Conservation (phyloP, 2,797 vertebrate species). For the Coluber constrictor region DNA sequence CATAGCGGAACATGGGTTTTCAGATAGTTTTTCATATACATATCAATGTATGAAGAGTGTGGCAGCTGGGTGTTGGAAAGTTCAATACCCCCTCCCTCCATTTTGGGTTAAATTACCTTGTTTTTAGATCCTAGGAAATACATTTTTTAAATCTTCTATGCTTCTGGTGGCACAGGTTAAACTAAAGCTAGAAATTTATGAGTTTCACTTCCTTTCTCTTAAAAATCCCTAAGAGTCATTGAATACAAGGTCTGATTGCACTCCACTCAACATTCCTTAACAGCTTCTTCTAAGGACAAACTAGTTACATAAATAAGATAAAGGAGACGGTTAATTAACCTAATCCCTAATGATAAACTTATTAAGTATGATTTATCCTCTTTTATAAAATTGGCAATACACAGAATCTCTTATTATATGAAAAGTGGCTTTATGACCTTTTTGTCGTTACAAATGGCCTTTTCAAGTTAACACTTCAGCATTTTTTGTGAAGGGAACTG, state of each 20-base stretch:
- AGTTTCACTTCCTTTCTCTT: neutral
- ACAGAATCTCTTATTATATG: conserved; percentile 19
- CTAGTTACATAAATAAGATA: conserved; percentile 4
- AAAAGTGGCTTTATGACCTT: conserved; percentile 22
- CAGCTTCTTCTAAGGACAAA: conserved; percentile 7
- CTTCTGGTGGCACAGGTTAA: neutral
- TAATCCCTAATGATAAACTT: conserved; percentile 8
- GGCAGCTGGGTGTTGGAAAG: neutral
- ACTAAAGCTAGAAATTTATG: neutral
- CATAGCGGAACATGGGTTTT: too few relatives aligned
- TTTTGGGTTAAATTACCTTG: neutral
- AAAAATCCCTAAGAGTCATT: neutral
- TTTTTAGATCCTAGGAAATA: neutral
- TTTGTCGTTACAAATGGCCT: neutral
- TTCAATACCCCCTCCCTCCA: neutral
- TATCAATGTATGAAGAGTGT: too few relatives aligned
- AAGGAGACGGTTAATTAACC: conserved; percentile 11
- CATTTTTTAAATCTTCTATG: neutral
- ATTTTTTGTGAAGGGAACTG: neutral
- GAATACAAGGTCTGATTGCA: neutral
- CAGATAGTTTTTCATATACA: too few relatives aligned
- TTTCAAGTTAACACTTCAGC: neutral
- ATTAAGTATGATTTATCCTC: neutral
- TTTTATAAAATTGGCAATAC: neutral
- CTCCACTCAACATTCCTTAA: neutral